phyloP scores from a whole-genome alignment of 2,888 invertebrate genomes.

The Cynaeus angustus region DNA sequence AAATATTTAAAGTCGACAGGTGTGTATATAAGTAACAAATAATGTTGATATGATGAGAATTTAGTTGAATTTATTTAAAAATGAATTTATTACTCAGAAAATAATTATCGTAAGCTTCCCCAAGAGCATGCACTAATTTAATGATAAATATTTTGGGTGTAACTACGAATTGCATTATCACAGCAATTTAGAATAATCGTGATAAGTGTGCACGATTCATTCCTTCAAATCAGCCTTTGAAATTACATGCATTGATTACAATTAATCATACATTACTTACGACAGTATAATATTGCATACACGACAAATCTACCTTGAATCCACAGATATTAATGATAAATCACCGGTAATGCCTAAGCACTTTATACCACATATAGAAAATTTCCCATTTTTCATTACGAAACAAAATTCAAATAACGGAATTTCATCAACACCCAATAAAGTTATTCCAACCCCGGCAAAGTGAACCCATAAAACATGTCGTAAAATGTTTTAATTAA shows the following conservation, averaged over 20 bases:
- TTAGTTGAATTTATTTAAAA: too few relatives aligned
- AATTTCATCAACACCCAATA: slow-evolving; percentile 50
- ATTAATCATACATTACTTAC: slow-evolving; percentile 17
- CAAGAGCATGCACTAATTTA: too few relatives aligned
- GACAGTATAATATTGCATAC: slow-evolving; percentile 20
- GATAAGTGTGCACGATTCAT: slow-evolving; percentile 9
- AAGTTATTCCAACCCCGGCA: slow-evolving; percentile 43
- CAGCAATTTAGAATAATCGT: slow-evolving; percentile 5
- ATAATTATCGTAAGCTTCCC: too few relatives aligned
- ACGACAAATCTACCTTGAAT: slow-evolving; percentile 10
- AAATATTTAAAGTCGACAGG: too few relatives aligned
- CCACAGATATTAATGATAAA: background rate
- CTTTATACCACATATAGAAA: slow-evolving; percentile 11
- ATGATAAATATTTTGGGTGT: too few relatives aligned
- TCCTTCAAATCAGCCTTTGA: background rate
- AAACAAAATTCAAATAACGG: slow-evolving; percentile 36
- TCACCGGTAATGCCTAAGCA: slow-evolving; percentile 19
- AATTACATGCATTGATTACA: slow-evolving; percentile 8
- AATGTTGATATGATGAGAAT: too few relatives aligned
- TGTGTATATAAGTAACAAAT: too few relatives aligned
- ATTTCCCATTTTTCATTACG: slow-evolving; percentile 30
- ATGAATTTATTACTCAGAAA: too few relatives aligned
- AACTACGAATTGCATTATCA: too few relatives aligned
- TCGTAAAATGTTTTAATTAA: slow-evolving; percentile 61
- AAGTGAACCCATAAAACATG: slow-evolving; percentile 58